Base-by-base conservation (phyloP, 2,797 vertebrate genomes). In the Pygocentrus nattereri region DNA sequence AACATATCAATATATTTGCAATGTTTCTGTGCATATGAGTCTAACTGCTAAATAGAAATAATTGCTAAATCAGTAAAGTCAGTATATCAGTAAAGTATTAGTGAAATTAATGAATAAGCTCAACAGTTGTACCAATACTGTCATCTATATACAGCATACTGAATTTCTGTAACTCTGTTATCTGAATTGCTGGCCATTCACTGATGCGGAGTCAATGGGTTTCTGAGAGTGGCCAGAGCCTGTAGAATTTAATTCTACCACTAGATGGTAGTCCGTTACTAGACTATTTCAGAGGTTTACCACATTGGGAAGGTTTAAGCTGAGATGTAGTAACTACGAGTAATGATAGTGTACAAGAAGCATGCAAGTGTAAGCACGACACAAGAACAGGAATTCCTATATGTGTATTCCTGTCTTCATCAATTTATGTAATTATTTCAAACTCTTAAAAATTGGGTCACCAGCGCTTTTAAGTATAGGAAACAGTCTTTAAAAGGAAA, bases 201-300 rank as follows among this genome's bases (percentile, higher is more conserved):
- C 44, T 49, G 6, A 62, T n/a, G n/a, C 13, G 25, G 38, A 23
- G 6, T 47, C 12, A 49, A 47, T 16, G 41, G 41, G 12, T 23
- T 16, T 52, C n/a, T 25, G 6, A 8, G 44, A 25, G 10, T 11
- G n/a, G n/a, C n/a, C 16, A 38, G 54, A 64, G 30, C 2, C 2
- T 50, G 71, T n/a, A 54, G 1, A 61, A 25, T 58, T 31, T 1
- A 74, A 0, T 12, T 52, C 7, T 52, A 62, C 87, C 90, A 87
- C 86, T 72, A 90, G 91, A 81, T 84, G 90, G 85, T 87, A 85
- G 75, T n/a, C 49, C 79, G 61, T 21, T 50, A 77, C 78, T 31
- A 25, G n/a, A 75, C 25, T 27, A 23, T 58, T 30, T 67, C 50
- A 59, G 52, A 23, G 21, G 8, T 50, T 79, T 47, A 25, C 2